Evolutionary conservation across 2,797 vertebrate genomes (phyloP).

Genomic region (Nannoperca australis): DNA sequence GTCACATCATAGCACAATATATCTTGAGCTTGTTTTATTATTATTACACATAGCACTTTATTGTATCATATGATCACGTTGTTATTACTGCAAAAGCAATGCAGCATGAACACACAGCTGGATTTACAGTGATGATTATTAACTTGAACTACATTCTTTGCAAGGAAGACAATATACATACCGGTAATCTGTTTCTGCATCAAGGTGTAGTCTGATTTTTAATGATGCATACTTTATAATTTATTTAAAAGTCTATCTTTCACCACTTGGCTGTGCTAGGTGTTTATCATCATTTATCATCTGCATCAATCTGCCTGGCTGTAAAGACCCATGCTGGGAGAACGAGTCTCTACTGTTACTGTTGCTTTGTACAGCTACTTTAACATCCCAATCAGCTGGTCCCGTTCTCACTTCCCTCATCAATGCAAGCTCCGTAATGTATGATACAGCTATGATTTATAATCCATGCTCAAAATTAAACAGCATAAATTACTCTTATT

Average conservation of each 20-base stretch:
- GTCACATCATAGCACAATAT: constrained; percentile 60
- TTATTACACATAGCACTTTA: constrained; percentile 62
- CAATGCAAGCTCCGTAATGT: constrained; percentile 80
- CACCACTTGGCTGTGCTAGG: constrained; percentile 58
- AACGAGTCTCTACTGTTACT: constrained; percentile 71
- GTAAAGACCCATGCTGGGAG: constrained; percentile 71
- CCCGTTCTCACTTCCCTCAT: constrained; percentile 79
- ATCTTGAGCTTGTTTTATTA: constrained; percentile 49
- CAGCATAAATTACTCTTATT: constrained; percentile 90
- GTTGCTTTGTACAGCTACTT: constrained; percentile 71
- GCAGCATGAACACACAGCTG: constrained; percentile 65
- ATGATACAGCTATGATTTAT: constrained; percentile 85
- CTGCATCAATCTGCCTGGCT: constrained; percentile 70
- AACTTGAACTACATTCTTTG: constrained; percentile 59
- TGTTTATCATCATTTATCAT: constrained; percentile 81
- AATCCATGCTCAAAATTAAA: constrained; percentile 84
- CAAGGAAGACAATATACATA: constrained; percentile 63
- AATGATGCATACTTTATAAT: constrained; percentile 80
- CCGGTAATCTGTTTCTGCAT: constrained; percentile 70
- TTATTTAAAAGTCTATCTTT: constrained; percentile 80
- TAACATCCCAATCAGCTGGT: constrained; percentile 80
- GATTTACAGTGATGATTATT: constrained; percentile 78
- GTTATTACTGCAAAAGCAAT: constrained; percentile 66
- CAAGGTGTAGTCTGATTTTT: constrained; percentile 74
- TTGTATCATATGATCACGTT: constrained; percentile 64